These are phyloP conservation scores for Accipiter cooperii DNA, from an alignment of 2,113 vertebrate genomes.

Conservation along the genomic window DNA sequence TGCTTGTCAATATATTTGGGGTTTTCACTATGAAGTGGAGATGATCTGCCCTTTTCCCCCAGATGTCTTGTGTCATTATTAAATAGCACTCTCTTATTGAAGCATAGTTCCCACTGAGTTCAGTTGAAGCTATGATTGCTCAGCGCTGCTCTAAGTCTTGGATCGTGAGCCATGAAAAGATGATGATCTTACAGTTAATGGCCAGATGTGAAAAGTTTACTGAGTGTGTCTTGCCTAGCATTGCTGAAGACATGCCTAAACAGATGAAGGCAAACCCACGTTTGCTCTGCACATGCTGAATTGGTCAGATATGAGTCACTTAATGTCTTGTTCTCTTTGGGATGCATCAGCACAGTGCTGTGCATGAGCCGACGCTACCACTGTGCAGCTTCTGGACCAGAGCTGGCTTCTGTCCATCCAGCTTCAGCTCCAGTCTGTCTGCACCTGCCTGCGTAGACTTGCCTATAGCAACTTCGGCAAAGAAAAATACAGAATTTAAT, in stretches of 20 bases:
- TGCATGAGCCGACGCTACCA: accelerated
- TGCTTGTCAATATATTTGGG: neutral
- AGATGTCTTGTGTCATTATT: accelerated
- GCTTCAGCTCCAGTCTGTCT: neutral
- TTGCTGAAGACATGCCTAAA: neutral
- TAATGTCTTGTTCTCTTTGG: neutral
- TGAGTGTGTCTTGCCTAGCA: neutral
- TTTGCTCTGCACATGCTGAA: neutral
- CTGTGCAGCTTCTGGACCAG: neutral
- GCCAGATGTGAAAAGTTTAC: neutral
- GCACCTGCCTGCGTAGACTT: neutral
- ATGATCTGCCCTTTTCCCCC: no score
- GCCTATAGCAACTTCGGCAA: neutral
- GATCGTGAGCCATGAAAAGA: accelerated
- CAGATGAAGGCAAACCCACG: neutral
- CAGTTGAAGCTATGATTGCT: neutral
- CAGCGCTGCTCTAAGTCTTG: neutral
- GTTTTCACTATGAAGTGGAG: neutral
- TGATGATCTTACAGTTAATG: neutral
- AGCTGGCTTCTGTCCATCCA: neutral
- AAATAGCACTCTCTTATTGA: accelerated
- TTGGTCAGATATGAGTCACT: neutral
- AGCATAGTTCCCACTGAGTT: neutral
- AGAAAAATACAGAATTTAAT: neutral
- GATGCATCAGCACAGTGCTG: neutral